phyloP scores from a whole-genome alignment of 2,113 vertebrate genomes.

The Chaenogobius annularis region DNA sequence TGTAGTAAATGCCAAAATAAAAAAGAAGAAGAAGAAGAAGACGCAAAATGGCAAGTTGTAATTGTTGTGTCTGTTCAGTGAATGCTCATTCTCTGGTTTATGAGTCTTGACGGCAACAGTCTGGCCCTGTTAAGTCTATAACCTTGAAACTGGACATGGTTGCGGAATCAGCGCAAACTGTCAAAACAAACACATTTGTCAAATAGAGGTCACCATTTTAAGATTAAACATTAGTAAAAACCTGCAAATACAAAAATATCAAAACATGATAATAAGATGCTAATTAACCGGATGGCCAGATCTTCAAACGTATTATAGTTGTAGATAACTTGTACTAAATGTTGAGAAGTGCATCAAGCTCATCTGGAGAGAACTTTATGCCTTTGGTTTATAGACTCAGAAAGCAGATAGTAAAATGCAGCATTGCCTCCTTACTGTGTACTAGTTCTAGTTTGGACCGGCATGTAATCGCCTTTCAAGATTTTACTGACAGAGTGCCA shows the following conservation, averaged over 20 bases:
- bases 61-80: neutral
- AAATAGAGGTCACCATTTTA: conserved; percentile 8
- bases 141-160: conserved; percentile 31
- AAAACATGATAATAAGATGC: neutral
- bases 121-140: conserved; percentile 32
- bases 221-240: conserved; percentile 11
- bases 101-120: conserved; percentile 18
- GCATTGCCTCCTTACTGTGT: conserved; percentile 3
- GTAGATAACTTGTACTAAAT: conserved; percentile 3
- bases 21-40: too few species aligned
- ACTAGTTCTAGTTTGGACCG: neutral
- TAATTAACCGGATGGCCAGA: neutral
- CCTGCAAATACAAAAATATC: conserved; percentile 11
- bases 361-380: conserved; percentile 17
- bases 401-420: conserved; percentile 9
- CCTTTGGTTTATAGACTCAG: conserved; percentile 25
- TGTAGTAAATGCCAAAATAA: too few species aligned
- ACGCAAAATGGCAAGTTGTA: too few species aligned
- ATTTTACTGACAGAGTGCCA: conserved; percentile 27
- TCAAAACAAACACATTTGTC: conserved; percentile 16
- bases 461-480: conserved; percentile 14
- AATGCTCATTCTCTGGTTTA: conserved; percentile 8
- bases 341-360: conserved; percentile 2
- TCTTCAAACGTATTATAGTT: neutral
- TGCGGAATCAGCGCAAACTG: conserved; percentile 7